Base-by-base conservation (phyloP, 2,888 invertebrate genomes). In the Hydrotaea cyrtoneurina region DNA sequence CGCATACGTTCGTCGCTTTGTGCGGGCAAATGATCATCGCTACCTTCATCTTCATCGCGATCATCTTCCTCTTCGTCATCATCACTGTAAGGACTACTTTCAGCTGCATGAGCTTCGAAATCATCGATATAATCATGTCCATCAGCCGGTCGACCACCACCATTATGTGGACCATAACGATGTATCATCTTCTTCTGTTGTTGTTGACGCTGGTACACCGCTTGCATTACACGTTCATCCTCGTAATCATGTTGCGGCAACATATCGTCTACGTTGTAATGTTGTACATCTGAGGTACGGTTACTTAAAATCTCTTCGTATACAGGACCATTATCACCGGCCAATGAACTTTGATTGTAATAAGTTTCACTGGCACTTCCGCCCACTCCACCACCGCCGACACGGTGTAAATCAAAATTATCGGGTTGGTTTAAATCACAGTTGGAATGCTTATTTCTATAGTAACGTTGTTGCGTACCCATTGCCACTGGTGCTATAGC, bases 381-480 rank as follows among this genome's bases (percentile, higher is more conserved):
- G 83, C 88, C 87, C 80, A 86, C 87, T 82, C 80, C 77, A 21
- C 23, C 62, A 13, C 69, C 69, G 76, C 79, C 81, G 62, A 83
- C 85, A 75, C 86, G 78, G 71, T 50, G 79, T 80, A 86, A 86
- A 81, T 85, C 84, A 79, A 76, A 85, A 76, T 85, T 85, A 79
- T 82, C 82, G 77, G 85, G 75, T 80, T 84, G 86, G 82, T 85
- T 87, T 85, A 87, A 84, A 87, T 91, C 91, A 91, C 91, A 91
- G 91, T 91, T 91, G 90, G 91, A 91, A 90, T 90, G 92, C 89
- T 91, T 90, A 89, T 89, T 90, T 89, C 90, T 91, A 90, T 89
- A 90, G 86, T 89, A 89, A 82, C 89, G 90, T 87, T 91, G 91
- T 66, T 84, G 86, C 31, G 78, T 81, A 62, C 74, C 81, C 59